Percentiles rank a stretch among this genome's conserved stretches.
These are phyloP conservation scores for Lasioglossum oenotherae DNA, from an alignment of 2,888 invertebrate genomes.

Conservation along the genomic window DNA sequence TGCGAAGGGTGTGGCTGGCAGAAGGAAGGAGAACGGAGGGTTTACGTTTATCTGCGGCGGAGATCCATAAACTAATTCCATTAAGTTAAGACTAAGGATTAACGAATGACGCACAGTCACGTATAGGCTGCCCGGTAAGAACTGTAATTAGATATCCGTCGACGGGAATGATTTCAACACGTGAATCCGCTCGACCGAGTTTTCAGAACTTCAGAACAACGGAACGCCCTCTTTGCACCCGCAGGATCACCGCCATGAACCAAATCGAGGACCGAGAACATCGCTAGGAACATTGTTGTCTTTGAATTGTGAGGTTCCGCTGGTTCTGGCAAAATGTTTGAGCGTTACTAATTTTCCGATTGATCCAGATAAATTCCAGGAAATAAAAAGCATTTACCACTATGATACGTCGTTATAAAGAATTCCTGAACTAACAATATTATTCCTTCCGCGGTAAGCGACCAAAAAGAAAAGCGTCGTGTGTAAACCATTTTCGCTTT, in stretches of 20 bases:
- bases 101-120: constrained; percentile 64
- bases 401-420: neutral
- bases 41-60: constrained; percentile 66
- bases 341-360: neutral
- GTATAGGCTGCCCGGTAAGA: constrained; percentile 46
- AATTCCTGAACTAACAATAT: neutral
- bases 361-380: neutral
- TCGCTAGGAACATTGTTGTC: neutral
- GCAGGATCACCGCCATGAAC: neutral
- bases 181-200: constrained; percentile 6
- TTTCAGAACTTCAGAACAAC: neutral
- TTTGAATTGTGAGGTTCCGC: neutral
- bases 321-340: neutral
- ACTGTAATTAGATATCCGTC: constrained; percentile 63
- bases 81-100: constrained; percentile 71
- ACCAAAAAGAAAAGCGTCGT: neutral
- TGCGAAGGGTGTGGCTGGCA: neutral
- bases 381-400: neutral
- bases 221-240: neutral
- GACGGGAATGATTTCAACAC: constrained; percentile 7
- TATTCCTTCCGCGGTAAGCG: neutral
- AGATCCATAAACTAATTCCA: constrained; percentile 75
- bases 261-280: neutral
- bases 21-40: constrained; percentile 46
- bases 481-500: neutral